Conservation (phyloP, 2,113 vertebrate species). For the Anhinga anhinga region DNA sequence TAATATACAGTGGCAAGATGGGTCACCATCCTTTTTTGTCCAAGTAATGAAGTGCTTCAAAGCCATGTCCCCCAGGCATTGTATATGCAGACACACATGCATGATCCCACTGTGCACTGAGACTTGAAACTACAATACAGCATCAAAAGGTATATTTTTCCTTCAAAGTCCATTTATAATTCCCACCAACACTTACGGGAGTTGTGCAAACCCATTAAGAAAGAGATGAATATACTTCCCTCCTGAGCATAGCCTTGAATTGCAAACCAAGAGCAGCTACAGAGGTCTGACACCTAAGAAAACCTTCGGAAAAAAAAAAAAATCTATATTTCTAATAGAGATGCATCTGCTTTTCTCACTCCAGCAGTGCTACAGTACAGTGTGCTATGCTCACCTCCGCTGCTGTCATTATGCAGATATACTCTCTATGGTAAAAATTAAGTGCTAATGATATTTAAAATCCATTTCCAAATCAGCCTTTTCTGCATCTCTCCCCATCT, state of each 20-base stretch:
- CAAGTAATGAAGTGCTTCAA: background rate
- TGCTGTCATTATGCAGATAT: background rate
- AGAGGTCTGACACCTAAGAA: background rate
- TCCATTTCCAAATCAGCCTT: background rate
- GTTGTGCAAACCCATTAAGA: constrained; percentile 34
- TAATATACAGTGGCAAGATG: background rate
- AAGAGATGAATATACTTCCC: constrained; percentile 10
- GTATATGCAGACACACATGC: background rate
- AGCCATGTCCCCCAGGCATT: background rate
- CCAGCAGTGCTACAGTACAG: background rate
- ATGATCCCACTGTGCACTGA: background rate
- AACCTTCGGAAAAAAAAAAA: background rate
- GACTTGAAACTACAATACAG: background rate
- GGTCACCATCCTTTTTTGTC: background rate
- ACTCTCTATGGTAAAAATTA: background rate
- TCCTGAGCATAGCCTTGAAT: background rate
- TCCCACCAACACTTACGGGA: constrained; percentile 3
- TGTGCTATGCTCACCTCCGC: background rate
- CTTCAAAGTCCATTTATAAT: constrained; percentile 23
- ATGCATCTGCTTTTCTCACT: background rate
- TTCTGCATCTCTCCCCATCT: background rate
- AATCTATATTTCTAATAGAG: constrained; percentile 17
- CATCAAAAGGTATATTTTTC: background rate
- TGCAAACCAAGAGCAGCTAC: background rate
- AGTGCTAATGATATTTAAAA: constrained; percentile 11